Percentiles rank a stretch among this genome's conserved stretches.
Conservation (phyloP, 92 coral and sea anemone genomes). For the Palythoa caribaeorum region DNA sequence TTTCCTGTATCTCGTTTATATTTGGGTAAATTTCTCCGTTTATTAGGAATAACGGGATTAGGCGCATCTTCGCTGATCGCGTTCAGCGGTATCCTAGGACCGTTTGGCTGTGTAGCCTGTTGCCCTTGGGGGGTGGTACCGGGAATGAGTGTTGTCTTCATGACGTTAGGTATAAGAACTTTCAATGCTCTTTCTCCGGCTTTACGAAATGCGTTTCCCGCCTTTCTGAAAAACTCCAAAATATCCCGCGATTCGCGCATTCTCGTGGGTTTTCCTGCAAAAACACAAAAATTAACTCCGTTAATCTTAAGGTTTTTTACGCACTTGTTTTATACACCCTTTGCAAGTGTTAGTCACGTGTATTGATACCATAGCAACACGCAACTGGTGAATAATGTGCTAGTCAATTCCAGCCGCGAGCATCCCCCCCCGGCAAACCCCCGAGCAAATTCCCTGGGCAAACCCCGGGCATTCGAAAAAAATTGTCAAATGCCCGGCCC, state of each 20-base stretch:
- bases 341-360: no score
- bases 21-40: constrained; percentile 40
- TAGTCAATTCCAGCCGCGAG: no score
- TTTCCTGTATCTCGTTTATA: constrained; percentile 2
- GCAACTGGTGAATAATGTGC: no score
- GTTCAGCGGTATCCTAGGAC: constrained; percentile 91
- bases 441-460: no score
- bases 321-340: no score
- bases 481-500: no score
- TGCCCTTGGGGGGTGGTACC: constrained; percentile 79
- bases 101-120: constrained; percentile 79
- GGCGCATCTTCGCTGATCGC: constrained; percentile 84
- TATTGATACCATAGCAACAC: no score
- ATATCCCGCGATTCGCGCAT: constrained; percentile 75
- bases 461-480: no score
- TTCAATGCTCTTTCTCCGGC: constrained; percentile 83
- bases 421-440: no score
- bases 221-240: constrained; percentile 81
- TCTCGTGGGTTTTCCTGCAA: constrained; percentile 49
- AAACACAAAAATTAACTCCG: background rate
- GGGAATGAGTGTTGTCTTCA: constrained; percentile 79
- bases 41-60: constrained; percentile 83
- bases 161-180: constrained; percentile 72
- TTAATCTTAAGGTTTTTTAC: background rate
- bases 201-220: constrained; percentile 72